Conservation (phyloP, 2,113 vertebrate genomes). For the Ciconia maguari region DNA sequence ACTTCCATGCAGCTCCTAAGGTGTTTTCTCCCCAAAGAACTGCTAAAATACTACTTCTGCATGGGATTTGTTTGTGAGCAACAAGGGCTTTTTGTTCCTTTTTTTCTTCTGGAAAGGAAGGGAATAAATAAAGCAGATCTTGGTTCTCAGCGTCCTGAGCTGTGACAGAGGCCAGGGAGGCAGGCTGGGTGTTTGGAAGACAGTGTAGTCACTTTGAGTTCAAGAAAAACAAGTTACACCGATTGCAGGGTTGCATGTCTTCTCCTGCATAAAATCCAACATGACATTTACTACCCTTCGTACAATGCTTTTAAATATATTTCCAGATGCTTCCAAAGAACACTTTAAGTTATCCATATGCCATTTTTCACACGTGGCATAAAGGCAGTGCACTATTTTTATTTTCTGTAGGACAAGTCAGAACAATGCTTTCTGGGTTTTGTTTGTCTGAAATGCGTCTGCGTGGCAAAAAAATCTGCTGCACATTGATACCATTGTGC, state of each 20-base stretch:
- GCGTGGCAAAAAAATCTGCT: not conserved
- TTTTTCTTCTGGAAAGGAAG: not conserved
- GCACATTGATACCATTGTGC: not conserved
- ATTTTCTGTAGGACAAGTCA: not conserved
- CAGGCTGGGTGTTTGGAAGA: not conserved
- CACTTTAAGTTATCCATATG: not conserved
- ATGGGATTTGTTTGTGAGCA: not conserved
- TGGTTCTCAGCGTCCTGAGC: not conserved
- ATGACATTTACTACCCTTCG: not conserved
- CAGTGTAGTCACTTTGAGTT: not conserved
- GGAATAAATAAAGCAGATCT: not conserved
- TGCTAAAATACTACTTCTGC: not conserved
- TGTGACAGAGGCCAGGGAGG: not conserved
- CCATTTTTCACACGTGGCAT: not conserved
- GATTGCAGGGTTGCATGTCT: not conserved
- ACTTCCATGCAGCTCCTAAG: not conserved
- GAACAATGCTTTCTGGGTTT: not conserved
- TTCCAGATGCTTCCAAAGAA: constrained; percentile 10
- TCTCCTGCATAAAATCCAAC: not conserved
- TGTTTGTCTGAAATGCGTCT: not conserved
- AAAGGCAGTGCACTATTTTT: not conserved
- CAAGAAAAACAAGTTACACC: not conserved
- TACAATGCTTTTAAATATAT: not conserved
- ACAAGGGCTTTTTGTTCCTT: not conserved
- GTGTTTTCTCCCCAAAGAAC: not conserved